Base-by-base conservation (phyloP, 1,140 invertebrate genomes). In the Hypsibius dujardini region DNA sequence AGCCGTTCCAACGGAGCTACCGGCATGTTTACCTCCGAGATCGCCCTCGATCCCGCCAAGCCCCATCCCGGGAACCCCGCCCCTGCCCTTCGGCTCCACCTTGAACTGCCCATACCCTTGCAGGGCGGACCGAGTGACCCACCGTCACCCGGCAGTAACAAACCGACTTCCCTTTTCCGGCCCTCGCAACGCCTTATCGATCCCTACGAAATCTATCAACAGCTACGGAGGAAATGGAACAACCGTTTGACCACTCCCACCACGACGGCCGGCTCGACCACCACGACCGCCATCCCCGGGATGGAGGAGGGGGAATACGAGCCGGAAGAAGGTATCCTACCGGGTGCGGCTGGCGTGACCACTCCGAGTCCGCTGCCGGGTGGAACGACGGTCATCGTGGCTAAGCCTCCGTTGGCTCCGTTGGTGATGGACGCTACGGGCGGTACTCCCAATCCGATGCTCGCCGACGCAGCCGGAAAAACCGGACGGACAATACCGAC, bases 271-370 rank as follows among this genome's bases (percentile, higher is more conserved):
- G 62, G 12, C 12, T 3, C 42, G 45, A 12, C 62, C 3, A 67
- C 62, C 7, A 67, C 62, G 12, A 67, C 62, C 62, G 62, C 12
- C 42, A 45, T 45, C 45, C 12, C 62, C 7, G 62, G 12, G 12
- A 7, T 12, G 42, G 62, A 67, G 42, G 62, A 67, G 62, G 12
- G 12, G 62, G 62, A 67, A 42, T 67, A 67, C 42, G 62, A 67
- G 42, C 62, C 62, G 42, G 62, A 67, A 67, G 62, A 67, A 45
- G 62, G 62, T 67, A 3, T 67, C 12, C 12, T 67, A 42, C 62
- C 62, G 62, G 12, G 12, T 67, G 12, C 62, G 12, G 50, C 50
- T 56, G 50, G 7, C n/a, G n/a, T n/a, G 7, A 67, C 62, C 12
- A 67, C 62, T 3, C 12, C 62, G 62, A 45, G 7, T 7, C 62